These are phyloP conservation scores for Seriola dumerili DNA, from an alignment of 2,113 vertebrate genomes.

Conservation along the genomic window DNA sequence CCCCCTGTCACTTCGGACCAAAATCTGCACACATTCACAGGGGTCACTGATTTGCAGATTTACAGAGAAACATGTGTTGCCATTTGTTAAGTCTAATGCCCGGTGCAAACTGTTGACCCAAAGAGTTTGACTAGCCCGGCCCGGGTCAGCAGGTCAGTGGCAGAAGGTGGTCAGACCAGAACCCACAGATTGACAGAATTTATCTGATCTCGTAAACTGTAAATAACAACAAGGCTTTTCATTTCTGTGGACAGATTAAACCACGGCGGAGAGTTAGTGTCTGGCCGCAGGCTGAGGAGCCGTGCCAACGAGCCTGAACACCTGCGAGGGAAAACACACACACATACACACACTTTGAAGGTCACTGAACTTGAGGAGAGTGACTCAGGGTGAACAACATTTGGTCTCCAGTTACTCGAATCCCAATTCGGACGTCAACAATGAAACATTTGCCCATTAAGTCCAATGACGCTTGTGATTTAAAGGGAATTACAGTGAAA, in stretches of 20 bases:
- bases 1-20: conserved; percentile 81
- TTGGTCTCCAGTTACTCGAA: conserved; percentile 79
- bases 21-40: conserved; percentile 62
- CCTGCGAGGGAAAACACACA: conserved; percentile 71
- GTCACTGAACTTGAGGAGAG: conserved; percentile 82
- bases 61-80: conserved; percentile 50
- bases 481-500: conserved; percentile 84
- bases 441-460: conserved; percentile 86
- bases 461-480: conserved; percentile 86
- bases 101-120: conserved; percentile 34
- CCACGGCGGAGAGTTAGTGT: conserved; percentile 54
- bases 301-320: conserved; percentile 69
- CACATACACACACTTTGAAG: conserved; percentile 75
- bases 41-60: conserved; percentile 75
- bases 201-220: conserved; percentile 55
- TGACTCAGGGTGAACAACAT: conserved; percentile 79
- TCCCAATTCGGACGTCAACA: conserved; percentile 73
- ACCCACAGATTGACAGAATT: conserved; percentile 35
- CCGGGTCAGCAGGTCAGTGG: not conserved
- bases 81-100: conserved; percentile 44
- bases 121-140: not conserved
- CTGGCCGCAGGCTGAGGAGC: conserved; percentile 55
- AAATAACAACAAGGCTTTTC: conserved; percentile 62
- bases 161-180: not conserved
- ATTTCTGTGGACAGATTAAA: conserved; percentile 69